Percentiles rank a stretch among this genome's conserved stretches.
Conservation (phyloP, 2,113 vertebrate genomes). For the Patagioenas fasciata region DNA sequence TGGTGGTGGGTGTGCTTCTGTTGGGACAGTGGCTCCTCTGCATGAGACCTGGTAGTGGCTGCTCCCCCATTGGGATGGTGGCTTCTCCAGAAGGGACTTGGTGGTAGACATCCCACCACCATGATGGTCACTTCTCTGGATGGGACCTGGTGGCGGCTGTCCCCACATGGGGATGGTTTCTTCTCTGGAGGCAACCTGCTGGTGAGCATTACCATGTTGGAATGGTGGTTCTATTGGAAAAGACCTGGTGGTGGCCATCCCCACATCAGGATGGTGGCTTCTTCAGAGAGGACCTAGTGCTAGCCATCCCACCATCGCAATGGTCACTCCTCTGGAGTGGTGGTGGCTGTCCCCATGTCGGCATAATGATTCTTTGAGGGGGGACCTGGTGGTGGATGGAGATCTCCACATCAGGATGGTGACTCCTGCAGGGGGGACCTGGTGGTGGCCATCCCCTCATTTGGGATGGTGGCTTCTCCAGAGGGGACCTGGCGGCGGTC, state of each 20-base stretch:
- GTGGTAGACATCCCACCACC: not conserved
- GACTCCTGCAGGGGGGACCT: fast-evolving
- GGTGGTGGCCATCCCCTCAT: not conserved
- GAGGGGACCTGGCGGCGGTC: not conserved
- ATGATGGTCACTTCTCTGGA: not conserved
- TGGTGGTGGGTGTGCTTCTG: not conserved
- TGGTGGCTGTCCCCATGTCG: no score
- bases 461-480: not conserved
- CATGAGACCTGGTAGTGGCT: not conserved
- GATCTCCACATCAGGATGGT: fast-evolving
- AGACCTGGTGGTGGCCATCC: not conserved
- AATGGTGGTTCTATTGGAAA: not conserved
- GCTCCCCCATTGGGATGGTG: not conserved
- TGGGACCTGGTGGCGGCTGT: no score
- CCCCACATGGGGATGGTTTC: not conserved
- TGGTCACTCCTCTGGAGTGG: fast-evolving
- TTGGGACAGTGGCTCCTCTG: not conserved
- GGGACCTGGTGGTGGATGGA: not conserved
- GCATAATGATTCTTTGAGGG: not conserved
- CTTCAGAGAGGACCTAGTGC: not conserved
- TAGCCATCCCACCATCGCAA: not conserved
- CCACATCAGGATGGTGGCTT: not conserved
- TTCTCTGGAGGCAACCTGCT: not conserved
- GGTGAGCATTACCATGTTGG: fast-evolving
- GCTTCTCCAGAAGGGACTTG: not conserved